A percentile compares a stretch with the other conserved stretches of the same genome.
phyloP scores from a whole-genome alignment of 1,140 invertebrate genomes.

The Notospermus geniculatus region DNA sequence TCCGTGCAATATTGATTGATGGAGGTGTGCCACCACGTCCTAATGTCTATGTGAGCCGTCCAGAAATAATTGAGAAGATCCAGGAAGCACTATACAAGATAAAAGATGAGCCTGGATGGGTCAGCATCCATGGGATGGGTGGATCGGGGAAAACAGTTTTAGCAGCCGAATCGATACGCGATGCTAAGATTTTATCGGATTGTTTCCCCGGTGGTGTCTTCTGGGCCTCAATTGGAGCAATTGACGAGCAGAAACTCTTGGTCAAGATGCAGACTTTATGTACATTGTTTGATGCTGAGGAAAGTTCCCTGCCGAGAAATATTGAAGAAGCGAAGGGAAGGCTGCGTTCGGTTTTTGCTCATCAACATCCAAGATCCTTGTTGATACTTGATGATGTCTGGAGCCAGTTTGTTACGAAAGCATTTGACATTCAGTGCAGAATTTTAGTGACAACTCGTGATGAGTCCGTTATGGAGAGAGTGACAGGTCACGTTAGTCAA shows the following conservation, averaged over 20 bases:
- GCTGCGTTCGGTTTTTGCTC: background rate
- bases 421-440: constrained; percentile 1
- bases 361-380: background rate
- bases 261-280: constrained; percentile 7
- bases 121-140: constrained; percentile 4
- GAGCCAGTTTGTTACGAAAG: background rate
- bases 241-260: background rate
- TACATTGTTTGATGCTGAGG: background rate
- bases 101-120: constrained; percentile 1
- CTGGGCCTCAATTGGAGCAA: constrained; percentile 3
- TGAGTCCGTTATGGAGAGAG: background rate
- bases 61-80: background rate
- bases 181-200: background rate
- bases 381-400: constrained; percentile 5
- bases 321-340: constrained; percentile 5
- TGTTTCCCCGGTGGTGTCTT: constrained; percentile 1
- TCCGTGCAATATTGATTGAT: constrained; percentile 2
- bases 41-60: background rate
- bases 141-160: background rate
- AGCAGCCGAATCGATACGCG: background rate
- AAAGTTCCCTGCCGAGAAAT: background rate
- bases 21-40: constrained; percentile 4
- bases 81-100: background rate
- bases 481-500: background rate
- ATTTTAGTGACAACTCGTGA: constrained; percentile 1